Conservation (phyloP, 2,113 vertebrate genomes). For the Spea bombifrons region DNA sequence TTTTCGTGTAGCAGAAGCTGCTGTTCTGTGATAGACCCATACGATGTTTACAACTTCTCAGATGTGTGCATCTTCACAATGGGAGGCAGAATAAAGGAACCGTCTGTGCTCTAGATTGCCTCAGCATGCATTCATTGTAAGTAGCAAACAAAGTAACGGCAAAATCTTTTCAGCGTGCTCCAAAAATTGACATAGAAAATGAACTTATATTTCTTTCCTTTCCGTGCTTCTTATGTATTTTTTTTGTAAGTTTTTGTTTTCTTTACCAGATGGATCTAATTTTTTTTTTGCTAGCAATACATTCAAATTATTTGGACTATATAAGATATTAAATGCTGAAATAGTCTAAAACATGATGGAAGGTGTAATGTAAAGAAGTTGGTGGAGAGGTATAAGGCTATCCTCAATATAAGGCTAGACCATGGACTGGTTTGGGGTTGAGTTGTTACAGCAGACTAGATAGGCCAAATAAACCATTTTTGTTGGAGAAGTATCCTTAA, state of each 20-base stretch:
- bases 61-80: constrained; percentile 31
- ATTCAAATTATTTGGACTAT: too few relatives aligned
- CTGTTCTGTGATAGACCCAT: not conserved
- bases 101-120: constrained; percentile 27
- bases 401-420: too few relatives aligned
- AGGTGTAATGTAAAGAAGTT: too few relatives aligned
- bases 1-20: constrained; percentile 5
- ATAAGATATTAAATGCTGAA: too few relatives aligned
- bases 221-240: not conserved
- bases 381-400: too few relatives aligned
- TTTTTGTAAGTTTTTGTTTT: not conserved
- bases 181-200: constrained; percentile 32
- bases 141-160: constrained; percentile 24
- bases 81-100: constrained; percentile 21
- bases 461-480: too few relatives aligned
- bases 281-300: too few relatives aligned
- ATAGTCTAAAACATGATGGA: too few relatives aligned
- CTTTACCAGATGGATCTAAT: too few relatives aligned
- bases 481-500: too few relatives aligned
- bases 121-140: constrained; percentile 42
- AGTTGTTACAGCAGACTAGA: too few relatives aligned
- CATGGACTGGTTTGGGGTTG: too few relatives aligned
- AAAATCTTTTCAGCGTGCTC: constrained; percentile 26
- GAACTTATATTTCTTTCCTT: not conserved
- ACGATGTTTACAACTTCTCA: constrained; percentile 20